phyloP scores from a whole-genome alignment of 2,888 invertebrate species.

The Leptinotarsa rubiginosa region DNA sequence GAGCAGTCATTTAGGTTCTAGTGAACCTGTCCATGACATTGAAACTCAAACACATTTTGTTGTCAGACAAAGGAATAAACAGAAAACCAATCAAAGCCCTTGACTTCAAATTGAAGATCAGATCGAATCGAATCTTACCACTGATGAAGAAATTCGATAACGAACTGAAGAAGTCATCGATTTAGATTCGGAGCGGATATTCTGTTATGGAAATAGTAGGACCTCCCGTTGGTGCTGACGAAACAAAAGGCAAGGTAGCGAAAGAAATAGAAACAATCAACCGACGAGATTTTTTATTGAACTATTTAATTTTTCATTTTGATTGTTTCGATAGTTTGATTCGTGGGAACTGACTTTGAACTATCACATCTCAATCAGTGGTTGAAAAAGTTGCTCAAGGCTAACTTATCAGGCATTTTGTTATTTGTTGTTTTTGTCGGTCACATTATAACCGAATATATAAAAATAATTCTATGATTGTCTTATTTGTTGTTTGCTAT shows the following conservation, averaged over 20 bases:
- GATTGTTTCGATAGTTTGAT: not conserved
- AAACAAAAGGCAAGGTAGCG: slow-evolving; percentile 10
- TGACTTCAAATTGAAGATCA: not conserved
- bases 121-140: not conserved
- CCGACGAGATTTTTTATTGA: slow-evolving; percentile 1
- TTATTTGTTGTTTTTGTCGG: not conserved
- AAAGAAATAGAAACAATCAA: slow-evolving; percentile 5
- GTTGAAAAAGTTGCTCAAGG: not conserved
- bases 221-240: slow-evolving; percentile 13
- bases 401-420: not conserved
- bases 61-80: no score
- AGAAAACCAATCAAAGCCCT: no score
- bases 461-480: not conserved
- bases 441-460: not conserved
- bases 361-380: slow-evolving; percentile 5
- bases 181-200: slow-evolving; percentile 4
- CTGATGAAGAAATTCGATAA: slow-evolving; percentile 24
- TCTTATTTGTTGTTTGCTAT: no score
- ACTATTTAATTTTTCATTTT: slow-evolving; percentile 4
- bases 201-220: slow-evolving; percentile 6
- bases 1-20: no score
- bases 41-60: no score
- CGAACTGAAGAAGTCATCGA: slow-evolving; percentile 16
- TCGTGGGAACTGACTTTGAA: not conserved
- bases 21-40: no score